A percentile compares a stretch with the other conserved stretches of the same genome.
Evolutionary conservation across 2,113 vertebrate genomes (phyloP).

Genomic region (cat (Felis catus)): F.catus_Fca126_mat1.0 CM031419.1:133040001-133040500

Average conservation of each 20-base stretch:
- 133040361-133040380: neutral
- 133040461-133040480: conserved; percentile 60
- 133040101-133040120: no score
- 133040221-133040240: neutral
- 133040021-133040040: no score
- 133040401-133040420: neutral
- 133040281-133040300: neutral
- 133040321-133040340: neutral
- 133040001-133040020: no score
- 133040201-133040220: neutral
- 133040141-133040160: no score
- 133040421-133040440: conserved; percentile 50
- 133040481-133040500: conserved; percentile 47
- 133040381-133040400: neutral
- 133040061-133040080: no score
- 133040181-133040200: neutral
- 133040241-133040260: neutral
- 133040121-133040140: no score
- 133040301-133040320: neutral
- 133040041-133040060: no score
- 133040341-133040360: neutral
- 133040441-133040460: conserved; percentile 70
- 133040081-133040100: no score
- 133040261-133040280: neutral
- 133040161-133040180: neutral